Conservation (phyloP, 2,797 vertebrate species). For the Eremophila alpestris region DNA sequence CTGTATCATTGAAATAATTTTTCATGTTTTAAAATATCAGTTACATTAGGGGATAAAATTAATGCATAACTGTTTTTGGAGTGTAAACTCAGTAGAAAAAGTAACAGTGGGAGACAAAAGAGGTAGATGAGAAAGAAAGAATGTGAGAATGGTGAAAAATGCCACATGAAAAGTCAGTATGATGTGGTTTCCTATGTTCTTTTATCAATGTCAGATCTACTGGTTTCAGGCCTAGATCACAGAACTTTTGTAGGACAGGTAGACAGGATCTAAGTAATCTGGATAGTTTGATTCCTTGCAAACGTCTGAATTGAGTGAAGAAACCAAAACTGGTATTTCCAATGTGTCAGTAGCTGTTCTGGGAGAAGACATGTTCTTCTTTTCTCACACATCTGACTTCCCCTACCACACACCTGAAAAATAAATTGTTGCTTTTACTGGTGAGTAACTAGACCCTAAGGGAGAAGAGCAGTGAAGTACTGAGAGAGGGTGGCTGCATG, state of each 20-base stretch:
- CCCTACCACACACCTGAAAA: background rate
- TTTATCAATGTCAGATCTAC: background rate
- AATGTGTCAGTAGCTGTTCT: background rate
- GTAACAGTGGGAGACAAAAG: background rate
- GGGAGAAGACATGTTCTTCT: rapidly evolving
- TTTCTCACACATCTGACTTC: background rate
- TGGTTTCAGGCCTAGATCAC: background rate
- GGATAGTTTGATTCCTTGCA: background rate
- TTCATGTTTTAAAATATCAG: background rate
- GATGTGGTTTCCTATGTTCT: background rate
- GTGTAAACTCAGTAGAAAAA: background rate
- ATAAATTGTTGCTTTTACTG: background rate
- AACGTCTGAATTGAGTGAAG: background rate
- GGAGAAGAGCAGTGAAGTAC: background rate
- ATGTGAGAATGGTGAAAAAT: background rate
- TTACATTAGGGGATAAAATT: background rate
- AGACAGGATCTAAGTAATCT: background rate
- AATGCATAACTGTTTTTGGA: background rate
- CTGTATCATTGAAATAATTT: background rate
- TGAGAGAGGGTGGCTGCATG: background rate
- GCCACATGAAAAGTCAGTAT: background rate
- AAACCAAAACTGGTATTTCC: background rate
- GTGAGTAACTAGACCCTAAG: background rate
- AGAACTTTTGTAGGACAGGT: background rate
- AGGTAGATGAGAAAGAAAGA: background rate